Evolutionary conservation across 2,113 vertebrate species (phyloP), one percentile per base, ranked within the genome.

Genomic region (Pituophis catenifer): DNA sequence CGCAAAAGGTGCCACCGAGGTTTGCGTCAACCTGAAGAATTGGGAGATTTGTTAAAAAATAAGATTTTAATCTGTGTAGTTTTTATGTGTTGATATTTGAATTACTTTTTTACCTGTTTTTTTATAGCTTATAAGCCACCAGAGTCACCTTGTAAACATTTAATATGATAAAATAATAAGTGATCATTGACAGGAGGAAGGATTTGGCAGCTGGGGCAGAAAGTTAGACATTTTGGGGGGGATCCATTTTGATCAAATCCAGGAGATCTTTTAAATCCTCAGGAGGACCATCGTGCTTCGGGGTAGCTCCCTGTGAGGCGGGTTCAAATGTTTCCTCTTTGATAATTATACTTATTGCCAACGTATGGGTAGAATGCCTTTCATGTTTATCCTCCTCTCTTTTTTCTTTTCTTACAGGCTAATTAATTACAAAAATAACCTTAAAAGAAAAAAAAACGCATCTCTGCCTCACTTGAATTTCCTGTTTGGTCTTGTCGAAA

Each of bases 401-500:
- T 1, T 62, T 6, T 1, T 26, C 24, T 62, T 5, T 26, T 90
- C 88, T 95, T 44, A 1, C 96, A 91, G 95, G 90, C 93, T 57
- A 92, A 92, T 92, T 50, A 52, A 85, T 33, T 21, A 23, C 33
- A 75, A 94, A 90, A 92, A 90, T 15, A 58, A 87, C 15, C 44
- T 21, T 53, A 4, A 53, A 8, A 88, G 88, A 24, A 5, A 50
- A n/a, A 89, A 17, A 23, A 38, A 38, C 4, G 2, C 59, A 44
- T 17, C 5, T 62, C 12, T n/a, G 3, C 24, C 55, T 62, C 91
- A 96, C 96, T 96, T 93, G 95, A 96, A 95, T 95, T 93, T 91
- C 96, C 94, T 26, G 90, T 52, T 44, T 33, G 89, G 86, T 26
- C 91, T 70, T 54, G 50, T 62, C n/a, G 0, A 3, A 86, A 65